Evolutionary conservation across 2,113 vertebrate genomes (phyloP).

Genomic region (Meleagris gallopavo): DNA sequence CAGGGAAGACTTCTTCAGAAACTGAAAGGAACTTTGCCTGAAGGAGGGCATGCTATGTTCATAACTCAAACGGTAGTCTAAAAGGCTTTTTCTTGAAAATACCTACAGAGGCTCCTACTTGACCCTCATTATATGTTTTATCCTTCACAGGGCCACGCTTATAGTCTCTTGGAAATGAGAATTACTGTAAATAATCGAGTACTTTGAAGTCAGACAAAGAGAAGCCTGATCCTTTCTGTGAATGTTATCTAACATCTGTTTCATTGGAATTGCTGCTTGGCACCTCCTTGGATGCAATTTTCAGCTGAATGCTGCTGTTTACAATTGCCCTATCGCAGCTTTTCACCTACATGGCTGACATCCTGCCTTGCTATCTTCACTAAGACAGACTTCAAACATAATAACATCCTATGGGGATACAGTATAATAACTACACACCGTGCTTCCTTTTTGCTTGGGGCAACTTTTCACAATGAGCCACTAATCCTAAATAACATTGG

Average conservation of each 20-base stretch:
- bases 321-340: not conserved
- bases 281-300: not conserved
- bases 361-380: slow-evolving; percentile 65
- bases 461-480: not conserved
- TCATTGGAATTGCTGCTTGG: not conserved
- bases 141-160: not conserved
- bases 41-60: not conserved
- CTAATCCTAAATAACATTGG: not conserved
- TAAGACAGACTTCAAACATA: slow-evolving; percentile 58
- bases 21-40: not conserved
- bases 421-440: slow-evolving; percentile 19
- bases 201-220: not conserved
- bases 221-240: not conserved
- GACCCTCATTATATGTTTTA: not conserved
- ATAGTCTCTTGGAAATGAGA: not conserved
- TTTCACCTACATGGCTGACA: slow-evolving; percentile 45
- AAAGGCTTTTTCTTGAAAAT: not conserved
- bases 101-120: not conserved
- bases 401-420: not conserved
- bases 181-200: not conserved
- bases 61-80: not conserved
- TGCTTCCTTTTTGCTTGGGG: slow-evolving; percentile 54
- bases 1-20: not conserved
- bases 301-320: not conserved
- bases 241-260: not conserved